Conservation (phyloP, 2,888 invertebrate genomes). For the Acheta domesticus region DNA sequence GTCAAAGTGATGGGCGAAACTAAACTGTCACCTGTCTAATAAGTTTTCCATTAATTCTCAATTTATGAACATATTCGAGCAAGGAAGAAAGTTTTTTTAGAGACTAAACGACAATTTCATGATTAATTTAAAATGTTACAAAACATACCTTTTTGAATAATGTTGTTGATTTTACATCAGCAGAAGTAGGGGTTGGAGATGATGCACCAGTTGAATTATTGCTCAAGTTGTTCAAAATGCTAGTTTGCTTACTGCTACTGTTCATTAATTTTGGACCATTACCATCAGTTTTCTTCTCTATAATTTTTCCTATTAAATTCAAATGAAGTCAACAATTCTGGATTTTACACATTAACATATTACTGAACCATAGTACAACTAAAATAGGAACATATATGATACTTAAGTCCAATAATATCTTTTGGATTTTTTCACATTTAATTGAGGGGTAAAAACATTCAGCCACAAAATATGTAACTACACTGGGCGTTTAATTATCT, state of each 20-base stretch:
- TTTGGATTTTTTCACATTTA: no score
- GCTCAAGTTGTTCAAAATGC: constrained; percentile 39
- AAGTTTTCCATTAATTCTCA: no score
- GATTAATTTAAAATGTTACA: neutral
- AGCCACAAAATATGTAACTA: neutral
- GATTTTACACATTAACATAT: neutral
- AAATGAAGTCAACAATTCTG: constrained; percentile 5
- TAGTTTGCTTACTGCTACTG: constrained; percentile 32
- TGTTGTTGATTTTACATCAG: constrained; percentile 51
- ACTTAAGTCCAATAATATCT: no score
- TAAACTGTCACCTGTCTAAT: no score
- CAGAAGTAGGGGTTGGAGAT: constrained; percentile 43
- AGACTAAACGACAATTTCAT: no score
- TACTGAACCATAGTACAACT: neutral
- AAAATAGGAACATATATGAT: no score
- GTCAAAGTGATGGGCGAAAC: no score
- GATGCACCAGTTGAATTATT: constrained; percentile 40
- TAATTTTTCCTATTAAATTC: constrained; percentile 57
- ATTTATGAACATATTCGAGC: no score
- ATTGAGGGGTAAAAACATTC: no score
- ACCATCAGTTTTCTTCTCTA: constrained; percentile 61
- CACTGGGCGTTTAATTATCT: neutral
- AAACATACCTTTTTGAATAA: constrained; percentile 52
- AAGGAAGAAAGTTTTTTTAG: no score
- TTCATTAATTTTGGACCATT: constrained; percentile 45